Conservation (phyloP, 2,888 invertebrate species). For the Gari tellinella region DNA sequence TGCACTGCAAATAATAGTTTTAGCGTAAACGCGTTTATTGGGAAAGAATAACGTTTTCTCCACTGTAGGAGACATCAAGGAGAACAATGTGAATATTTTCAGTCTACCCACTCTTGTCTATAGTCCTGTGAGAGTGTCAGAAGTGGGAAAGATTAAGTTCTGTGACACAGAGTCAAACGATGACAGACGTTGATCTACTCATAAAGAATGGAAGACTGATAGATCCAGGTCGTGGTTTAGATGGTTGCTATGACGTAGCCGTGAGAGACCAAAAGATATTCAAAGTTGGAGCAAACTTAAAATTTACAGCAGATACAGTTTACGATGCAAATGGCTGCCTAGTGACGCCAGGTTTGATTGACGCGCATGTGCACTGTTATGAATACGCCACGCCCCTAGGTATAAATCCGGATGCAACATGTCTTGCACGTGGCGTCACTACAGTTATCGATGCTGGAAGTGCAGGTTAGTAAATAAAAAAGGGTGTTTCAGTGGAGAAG, state of each 20-base stretch:
- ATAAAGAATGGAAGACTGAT: constrained; percentile 76
- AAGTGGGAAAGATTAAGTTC: too few species aligned
- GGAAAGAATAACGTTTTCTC: too few species aligned
- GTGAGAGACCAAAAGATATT: constrained; percentile 63
- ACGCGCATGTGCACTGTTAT: constrained; percentile 80
- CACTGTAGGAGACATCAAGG: too few species aligned
- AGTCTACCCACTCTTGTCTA: too few species aligned
- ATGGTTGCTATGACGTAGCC: constrained; percentile 62
- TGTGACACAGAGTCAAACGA: too few species aligned
- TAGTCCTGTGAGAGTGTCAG: too few species aligned
- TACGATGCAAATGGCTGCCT: constrained; percentile 76
- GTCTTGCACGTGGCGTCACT: constrained; percentile 76
- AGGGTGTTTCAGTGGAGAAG: too few species aligned
- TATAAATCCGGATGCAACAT: constrained; percentile 74
- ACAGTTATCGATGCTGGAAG: constrained; percentile 80
- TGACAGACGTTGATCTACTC: constrained; percentile 46
- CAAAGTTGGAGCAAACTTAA: constrained; percentile 45
- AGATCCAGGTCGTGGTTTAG: constrained; percentile 73
- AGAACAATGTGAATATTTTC: too few species aligned
- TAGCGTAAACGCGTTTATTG: too few species aligned
- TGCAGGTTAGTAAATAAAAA: too few species aligned
- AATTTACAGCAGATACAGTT: constrained; percentile 41
- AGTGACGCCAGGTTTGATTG: constrained; percentile 80
- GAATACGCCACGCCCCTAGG: constrained; percentile 79
- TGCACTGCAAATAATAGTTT: too few species aligned